Conservation (phyloP, 64 coral and sea anemone genomes). For the Anthopleura sola region DNA sequence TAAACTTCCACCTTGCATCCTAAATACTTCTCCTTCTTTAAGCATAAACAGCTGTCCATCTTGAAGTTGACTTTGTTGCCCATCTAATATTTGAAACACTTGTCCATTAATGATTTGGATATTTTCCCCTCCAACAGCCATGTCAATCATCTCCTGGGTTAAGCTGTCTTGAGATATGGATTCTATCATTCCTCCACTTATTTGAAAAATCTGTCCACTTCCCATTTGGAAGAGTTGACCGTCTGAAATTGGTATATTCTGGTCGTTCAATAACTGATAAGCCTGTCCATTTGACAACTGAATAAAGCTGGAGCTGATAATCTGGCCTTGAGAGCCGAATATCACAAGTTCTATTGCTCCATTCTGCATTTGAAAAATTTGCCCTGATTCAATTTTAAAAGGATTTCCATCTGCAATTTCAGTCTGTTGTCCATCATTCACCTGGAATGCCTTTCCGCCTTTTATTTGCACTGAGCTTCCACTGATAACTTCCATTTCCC, state of each 20-base stretch:
- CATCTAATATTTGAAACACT: background rate
- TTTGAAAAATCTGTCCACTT: conserved; percentile 13
- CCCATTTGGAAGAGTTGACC: background rate
- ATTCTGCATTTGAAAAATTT: background rate
- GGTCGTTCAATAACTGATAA: background rate
- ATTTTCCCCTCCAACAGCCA: background rate
- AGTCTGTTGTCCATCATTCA: background rate
- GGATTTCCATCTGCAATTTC: background rate
- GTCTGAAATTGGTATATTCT: background rate
- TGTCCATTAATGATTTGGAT: background rate
- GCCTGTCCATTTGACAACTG: background rate
- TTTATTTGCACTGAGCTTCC: background rate
- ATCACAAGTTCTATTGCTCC: background rate
- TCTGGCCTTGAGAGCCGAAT: background rate
- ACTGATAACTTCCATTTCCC: background rate
- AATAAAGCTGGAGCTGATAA: background rate
- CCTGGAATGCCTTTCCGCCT: background rate
- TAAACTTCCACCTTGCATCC: background rate
- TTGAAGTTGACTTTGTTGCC: background rate
- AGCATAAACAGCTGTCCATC: conserved; percentile 13
- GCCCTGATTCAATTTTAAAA: background rate
- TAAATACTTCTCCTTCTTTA: background rate
- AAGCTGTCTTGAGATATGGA: conserved; percentile 1
- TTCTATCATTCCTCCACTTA: background rate
- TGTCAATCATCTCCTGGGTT: conserved; percentile 23